A percentile compares a stretch with the other conserved stretches of the same genome.
phyloP scores from a whole-genome alignment of 2,888 invertebrate species.

The Patella pellucida region DNA sequence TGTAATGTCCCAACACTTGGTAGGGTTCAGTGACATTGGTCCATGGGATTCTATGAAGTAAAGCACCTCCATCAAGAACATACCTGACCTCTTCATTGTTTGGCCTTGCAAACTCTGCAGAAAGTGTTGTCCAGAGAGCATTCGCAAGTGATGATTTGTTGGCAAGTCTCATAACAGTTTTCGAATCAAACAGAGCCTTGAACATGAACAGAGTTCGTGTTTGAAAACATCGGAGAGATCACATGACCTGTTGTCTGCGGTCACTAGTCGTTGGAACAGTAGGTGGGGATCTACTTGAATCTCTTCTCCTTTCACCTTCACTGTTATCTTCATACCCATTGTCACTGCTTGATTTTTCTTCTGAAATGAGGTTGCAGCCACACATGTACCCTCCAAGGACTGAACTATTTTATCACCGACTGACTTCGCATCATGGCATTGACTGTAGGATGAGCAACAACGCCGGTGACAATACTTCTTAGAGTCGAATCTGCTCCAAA shows the following conservation, averaged over 20 bases:
- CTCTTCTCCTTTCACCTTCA: conserved; percentile 20
- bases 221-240: conserved; percentile 24
- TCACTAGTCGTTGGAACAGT: conserved; percentile 35
- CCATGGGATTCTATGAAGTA: conserved; percentile 34
- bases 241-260: conserved; percentile 16
- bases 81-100: background rate
- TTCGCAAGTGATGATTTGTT: conserved; percentile 16
- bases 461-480: background rate
- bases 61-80: conserved; percentile 34
- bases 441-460: conserved; percentile 12
- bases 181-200: conserved; percentile 35
- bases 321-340: conserved; percentile 20
- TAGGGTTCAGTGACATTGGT: too few species aligned
- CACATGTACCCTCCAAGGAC: too few species aligned
- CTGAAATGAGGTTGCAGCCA: too few species aligned
- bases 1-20: too few species aligned
- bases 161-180: conserved; percentile 13
- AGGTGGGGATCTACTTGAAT: conserved; percentile 32
- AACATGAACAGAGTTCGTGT: conserved; percentile 29
- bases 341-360: too few species aligned
- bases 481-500: conserved; percentile 10
- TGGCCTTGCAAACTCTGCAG: conserved; percentile 5
- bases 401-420: too few species aligned
- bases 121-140: conserved; percentile 14
- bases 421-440: background rate